Evolutionary conservation across 1,140 invertebrate genomes (phyloP).

Genomic region (Sarcophaga peregrina): DNA sequence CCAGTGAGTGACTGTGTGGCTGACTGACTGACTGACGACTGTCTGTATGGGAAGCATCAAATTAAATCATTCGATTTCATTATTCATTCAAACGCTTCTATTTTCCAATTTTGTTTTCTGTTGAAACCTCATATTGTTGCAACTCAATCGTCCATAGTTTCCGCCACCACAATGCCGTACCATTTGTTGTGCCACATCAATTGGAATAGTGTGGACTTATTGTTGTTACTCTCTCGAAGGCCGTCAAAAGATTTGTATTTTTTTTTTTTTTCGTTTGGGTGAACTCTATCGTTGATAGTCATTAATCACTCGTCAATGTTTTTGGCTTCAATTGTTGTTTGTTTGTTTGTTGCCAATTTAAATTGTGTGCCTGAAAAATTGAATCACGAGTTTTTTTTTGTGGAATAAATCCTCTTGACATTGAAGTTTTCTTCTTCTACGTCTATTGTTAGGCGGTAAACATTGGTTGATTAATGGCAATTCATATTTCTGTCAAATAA

Average conservation of each 20-base stretch:
- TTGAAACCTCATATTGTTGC: background rate
- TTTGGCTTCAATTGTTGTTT: slow-evolving; percentile 18
- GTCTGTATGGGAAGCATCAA: background rate
- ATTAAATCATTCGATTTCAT: slow-evolving; percentile 12
- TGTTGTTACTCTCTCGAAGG: too few species aligned
- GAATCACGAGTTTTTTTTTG: too few species aligned
- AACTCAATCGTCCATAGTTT: slow-evolving; percentile 22
- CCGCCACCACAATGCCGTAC: background rate
- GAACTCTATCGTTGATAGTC: background rate
- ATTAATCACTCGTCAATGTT: slow-evolving; percentile 30
- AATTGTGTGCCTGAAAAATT: background rate
- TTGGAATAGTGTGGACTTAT: too few species aligned
- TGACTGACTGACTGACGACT: too few species aligned
- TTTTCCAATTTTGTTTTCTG: too few species aligned
- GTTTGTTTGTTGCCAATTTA: slow-evolving; percentile 46
- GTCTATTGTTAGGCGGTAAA: too few species aligned
- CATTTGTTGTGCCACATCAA: background rate
- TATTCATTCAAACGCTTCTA: background rate
- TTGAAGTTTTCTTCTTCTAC: background rate
- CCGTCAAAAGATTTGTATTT: slow-evolving; percentile 1
- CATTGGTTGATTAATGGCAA: slow-evolving; percentile 61
- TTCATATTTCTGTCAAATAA: slow-evolving; percentile 44
- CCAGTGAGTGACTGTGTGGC: too few species aligned
- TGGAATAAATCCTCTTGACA: background rate
- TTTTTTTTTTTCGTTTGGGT: background rate